These are phyloP conservation scores for Zeus faber DNA, from an alignment of 2,113 vertebrate genomes.

Conservation along the genomic window DNA sequence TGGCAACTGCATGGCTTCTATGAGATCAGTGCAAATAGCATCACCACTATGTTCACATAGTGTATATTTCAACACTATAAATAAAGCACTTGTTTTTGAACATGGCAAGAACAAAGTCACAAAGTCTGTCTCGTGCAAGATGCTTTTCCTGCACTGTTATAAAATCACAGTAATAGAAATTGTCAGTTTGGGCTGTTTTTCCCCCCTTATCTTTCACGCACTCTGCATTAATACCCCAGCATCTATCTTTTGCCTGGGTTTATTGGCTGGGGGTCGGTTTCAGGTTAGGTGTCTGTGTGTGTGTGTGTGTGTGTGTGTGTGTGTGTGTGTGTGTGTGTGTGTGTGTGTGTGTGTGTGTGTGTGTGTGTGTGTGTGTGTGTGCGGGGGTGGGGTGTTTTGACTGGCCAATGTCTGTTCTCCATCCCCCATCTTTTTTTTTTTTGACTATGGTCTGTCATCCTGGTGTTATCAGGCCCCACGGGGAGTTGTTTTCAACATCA, in stretches of 20 bases:
- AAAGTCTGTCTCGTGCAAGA: no score
- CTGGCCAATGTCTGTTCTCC: constrained; percentile 5
- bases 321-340: constrained; percentile 28
- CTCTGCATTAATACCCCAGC: constrained; percentile 26
- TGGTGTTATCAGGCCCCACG: constrained; percentile 37
- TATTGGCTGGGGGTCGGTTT: constrained; percentile 37
- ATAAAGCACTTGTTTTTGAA: no score
- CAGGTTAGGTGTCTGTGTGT: constrained; percentile 15
- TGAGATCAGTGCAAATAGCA: no score
- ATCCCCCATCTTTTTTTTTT: constrained; percentile 12
- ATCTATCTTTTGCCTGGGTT: constrained; percentile 25
- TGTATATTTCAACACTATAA: no score
- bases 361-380: no score
- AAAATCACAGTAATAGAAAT: constrained; percentile 12
- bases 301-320: constrained; percentile 5
- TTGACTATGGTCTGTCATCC: constrained; percentile 30
- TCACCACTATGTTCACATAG: no score
- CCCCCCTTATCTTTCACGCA: constrained; percentile 6
- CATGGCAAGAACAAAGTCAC: no score
- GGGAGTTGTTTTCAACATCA: constrained; percentile 54
- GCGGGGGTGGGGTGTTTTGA: background rate
- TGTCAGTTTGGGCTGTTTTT: constrained; percentile 23
- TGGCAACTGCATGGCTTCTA: no score
- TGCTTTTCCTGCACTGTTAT: background rate
- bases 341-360: background rate